These are phyloP conservation scores for Epinotia nisella DNA, from an alignment of 2,888 invertebrate species.

Conservation along the genomic window DNA sequence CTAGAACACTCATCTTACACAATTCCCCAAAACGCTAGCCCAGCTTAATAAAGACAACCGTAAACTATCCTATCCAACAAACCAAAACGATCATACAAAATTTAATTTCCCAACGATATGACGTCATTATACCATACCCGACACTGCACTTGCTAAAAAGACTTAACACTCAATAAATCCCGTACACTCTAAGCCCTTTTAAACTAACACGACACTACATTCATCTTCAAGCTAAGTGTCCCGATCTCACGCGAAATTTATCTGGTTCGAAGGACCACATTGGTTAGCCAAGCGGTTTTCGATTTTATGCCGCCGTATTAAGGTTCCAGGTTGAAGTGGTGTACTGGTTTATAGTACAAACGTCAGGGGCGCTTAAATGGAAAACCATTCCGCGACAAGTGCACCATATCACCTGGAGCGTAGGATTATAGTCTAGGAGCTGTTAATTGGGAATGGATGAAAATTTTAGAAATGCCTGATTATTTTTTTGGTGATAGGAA, in stretches of 20 bases:
- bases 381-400: constrained; percentile 59
- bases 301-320: not conserved
- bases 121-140: constrained; percentile 20
- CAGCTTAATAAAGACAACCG: not conserved
- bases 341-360: constrained; percentile 21
- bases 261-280: constrained; percentile 37
- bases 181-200: not conserved
- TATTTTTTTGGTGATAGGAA: too few species aligned
- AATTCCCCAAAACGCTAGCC: not conserved
- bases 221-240: constrained; percentile 37
- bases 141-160: constrained; percentile 1
- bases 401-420: constrained; percentile 53
- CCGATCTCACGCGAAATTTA: constrained; percentile 46
- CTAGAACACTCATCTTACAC: not conserved
- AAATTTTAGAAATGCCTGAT: too few species aligned
- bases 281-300: not conserved
- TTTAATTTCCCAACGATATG: constrained; percentile 19
- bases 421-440: constrained; percentile 53
- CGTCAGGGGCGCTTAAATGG: constrained; percentile 51
- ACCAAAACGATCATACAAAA: constrained; percentile 22
- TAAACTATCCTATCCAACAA: not conserved
- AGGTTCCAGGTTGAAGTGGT: not conserved
- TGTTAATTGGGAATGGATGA: too few species aligned
- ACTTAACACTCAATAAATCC: not conserved
- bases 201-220: constrained; percentile 9